Base-by-base conservation (phyloP, 2,113 vertebrate species). In the Corydoras maculifer region DNA sequence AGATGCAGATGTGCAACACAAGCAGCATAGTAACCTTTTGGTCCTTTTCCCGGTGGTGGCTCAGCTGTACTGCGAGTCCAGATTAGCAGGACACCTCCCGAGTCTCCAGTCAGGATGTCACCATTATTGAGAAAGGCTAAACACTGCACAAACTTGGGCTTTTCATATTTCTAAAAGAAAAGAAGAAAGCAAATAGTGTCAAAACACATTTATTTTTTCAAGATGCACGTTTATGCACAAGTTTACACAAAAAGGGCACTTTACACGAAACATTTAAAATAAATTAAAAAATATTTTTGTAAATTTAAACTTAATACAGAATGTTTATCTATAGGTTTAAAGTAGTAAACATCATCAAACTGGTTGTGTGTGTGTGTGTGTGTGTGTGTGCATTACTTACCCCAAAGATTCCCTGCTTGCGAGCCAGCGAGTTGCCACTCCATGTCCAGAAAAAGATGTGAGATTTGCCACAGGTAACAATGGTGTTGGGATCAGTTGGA, bases 361-460 rank as follows among this genome's bases (percentile, higher is more conserved):
- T 25, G 18, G 18, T 25, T 25, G 18, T 25, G 18, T 12, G 31
- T 18, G 18, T 66, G 10, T 9, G 10, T 32, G 25, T 57, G 55
- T 43, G 18, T 66, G 25, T 68, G 29, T 68, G 43, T 10, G 61
- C 29, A 58, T 57, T n/a, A 53, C 89, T 92, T 87, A 99, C 97
- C 90, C 97, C 97, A 83, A 99, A 98, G 82, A 99, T 95, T 61
- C 96, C 97, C 79, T 98, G 96, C 86, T 99, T 99, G 58, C 94
- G 92, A 65, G 93, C 91, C 82, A 99, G 88, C 0, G 94, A 93
- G 82, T 86, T 94, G 59, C 94, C 93, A 9, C 74, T 92, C 97
- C 97, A 99, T 60, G 94, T 95, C 97, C 97, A 98, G 87, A 99
- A 98, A 90, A 99, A 98, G 81, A 98, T 95, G 87, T 99, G 97